Percentiles rank a stretch among this genome's conserved stretches.
Conservation (phyloP, 1,140 invertebrate genomes). For the Pogonomyrmex californicus region DNA sequence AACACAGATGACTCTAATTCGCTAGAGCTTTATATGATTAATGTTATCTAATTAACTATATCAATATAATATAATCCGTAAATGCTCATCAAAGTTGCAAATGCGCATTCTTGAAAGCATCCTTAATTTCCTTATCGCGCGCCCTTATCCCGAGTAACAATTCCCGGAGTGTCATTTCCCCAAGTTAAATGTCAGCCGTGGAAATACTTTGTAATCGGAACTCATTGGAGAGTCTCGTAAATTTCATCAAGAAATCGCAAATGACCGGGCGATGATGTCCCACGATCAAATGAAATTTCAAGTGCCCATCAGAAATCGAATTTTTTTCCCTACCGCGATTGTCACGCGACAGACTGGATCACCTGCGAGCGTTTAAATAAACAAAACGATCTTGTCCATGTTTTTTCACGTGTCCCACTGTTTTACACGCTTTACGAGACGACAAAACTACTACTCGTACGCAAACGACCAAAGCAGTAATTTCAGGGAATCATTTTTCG, state of each 20-base stretch:
- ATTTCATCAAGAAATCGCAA: constrained; percentile 29
- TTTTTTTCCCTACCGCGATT: neutral
- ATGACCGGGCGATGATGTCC: neutral
- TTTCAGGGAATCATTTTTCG: neutral
- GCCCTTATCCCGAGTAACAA: neutral
- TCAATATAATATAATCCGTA: constrained; percentile 4
- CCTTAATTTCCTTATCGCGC: neutral
- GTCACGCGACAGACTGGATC: neutral
- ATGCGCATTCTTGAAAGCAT: neutral
- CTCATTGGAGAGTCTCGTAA: constrained; percentile 28
- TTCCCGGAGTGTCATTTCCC: neutral
- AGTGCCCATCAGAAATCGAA: neutral
- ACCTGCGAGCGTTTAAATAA: constrained; percentile 10
- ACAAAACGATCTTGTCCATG: neutral
- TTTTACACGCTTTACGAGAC: neutral
- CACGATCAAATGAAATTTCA: neutral
- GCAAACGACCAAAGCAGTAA: neutral
- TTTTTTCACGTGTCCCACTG: neutral
- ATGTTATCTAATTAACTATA: constrained; percentile 14
- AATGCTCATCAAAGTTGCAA: neutral
- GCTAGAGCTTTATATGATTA: constrained; percentile 30
- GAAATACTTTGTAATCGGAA: neutral
- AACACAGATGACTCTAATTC: neutral
- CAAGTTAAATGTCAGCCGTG: neutral
- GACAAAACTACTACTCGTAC: neutral